Base-by-base conservation (phyloP, 2,113 vertebrate genomes). In the Phrynocephalus versicolor region DNA sequence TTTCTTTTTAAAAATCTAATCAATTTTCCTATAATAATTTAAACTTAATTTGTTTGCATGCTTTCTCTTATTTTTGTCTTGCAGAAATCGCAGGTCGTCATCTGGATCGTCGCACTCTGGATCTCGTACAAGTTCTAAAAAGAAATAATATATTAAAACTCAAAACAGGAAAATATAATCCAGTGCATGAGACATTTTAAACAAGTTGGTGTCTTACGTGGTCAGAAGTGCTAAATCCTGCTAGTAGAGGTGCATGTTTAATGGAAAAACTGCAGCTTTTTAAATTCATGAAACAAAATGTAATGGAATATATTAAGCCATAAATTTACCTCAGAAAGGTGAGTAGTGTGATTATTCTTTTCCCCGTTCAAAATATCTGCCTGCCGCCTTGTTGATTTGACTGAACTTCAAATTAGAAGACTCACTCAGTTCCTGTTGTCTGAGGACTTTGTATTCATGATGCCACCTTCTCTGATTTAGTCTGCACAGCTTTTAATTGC, bases 101-200 rank as follows among this genome's bases (percentile, higher is more conserved):
- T 98, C 98, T 83, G 98, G 98, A 97, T 99, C 98, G 57, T 99
- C 99, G 92, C 97, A 98, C 95, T 99, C 98, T 95, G 98, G 97
- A 97, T 99, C 97, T 95, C 96, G 96, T 90, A 97, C 98, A 93
- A 98, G 98, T 97, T 98, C 97, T 94, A 98, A 99, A 99, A 98
- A 99, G 97, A 98, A 99, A 98, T 98, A 97, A 97, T 82, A 91
- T 92, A 84, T 90, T 94, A 96, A 94, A 96, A 93, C 87, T 95
- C 93, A 93, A 23, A 91, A 92, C 87, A 85, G 84, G 82, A 85
- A 84, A 83, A 87, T 91, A 79, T 89, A 96, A 91, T 96, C 87
- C 94, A 95, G 89, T 96, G 96, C 96, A 96, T 96, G 96, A 96
- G 95, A 93, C 95, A 93, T 92, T 95, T 95, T 94, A 94, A 92